Evolutionary conservation across 2,113 vertebrate genomes (phyloP).

Genomic region (Pygoscelis adeliae): DNA sequence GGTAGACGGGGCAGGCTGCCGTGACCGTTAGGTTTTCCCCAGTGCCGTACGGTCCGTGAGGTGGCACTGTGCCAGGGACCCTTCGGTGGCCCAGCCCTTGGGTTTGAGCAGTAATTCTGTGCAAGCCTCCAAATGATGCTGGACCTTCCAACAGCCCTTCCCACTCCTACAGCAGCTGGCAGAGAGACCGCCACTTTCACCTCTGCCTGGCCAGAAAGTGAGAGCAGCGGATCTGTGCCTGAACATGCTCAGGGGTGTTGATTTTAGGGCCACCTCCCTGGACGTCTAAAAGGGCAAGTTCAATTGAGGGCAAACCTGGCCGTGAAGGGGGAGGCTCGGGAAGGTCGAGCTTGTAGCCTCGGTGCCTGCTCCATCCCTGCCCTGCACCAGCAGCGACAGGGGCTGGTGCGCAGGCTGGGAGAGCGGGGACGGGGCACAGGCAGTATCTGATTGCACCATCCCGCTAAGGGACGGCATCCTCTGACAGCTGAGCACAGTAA

Average conservation of each 20-base stretch:
- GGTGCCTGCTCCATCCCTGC: background rate
- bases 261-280: background rate
- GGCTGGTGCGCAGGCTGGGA: background rate
- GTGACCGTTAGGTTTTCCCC: accelerated
- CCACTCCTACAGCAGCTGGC: accelerated
- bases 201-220: background rate
- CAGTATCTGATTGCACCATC: conserved; percentile 25
- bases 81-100: background rate
- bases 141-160: background rate
- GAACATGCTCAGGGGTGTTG: accelerated
- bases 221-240: background rate
- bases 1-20: background rate
- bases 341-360: background rate
- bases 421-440: background rate
- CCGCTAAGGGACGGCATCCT: conserved; percentile 10
- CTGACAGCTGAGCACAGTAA: conserved; percentile 69
- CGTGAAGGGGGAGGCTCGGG: accelerated
- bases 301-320: background rate
- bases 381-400: background rate
- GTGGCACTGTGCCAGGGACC: background rate
- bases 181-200: background rate
- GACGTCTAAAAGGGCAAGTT: background rate
- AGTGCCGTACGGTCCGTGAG: accelerated
- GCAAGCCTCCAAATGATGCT: no score
- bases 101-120: background rate